Evolutionary conservation across 2,888 invertebrate species (phyloP).

Genomic region (Poecilobothrus nobilitatus): DNA sequence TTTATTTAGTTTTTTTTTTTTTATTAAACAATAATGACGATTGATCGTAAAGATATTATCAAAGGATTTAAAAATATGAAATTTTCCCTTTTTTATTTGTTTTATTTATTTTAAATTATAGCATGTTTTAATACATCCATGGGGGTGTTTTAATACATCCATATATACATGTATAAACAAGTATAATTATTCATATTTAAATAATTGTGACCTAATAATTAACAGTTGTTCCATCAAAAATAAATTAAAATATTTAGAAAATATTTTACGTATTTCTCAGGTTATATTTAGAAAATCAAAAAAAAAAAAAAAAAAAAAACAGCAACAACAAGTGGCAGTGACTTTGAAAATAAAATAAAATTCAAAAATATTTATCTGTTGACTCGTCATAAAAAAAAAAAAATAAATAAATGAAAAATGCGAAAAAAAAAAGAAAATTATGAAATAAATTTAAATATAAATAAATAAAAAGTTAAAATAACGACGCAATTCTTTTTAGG

Average conservation of each 20-base stretch:
- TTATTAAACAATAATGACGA: too few relatives aligned
- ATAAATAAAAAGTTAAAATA: not conserved
- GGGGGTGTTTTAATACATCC: too few relatives aligned
- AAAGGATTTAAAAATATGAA: too few relatives aligned
- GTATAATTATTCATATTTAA: too few relatives aligned
- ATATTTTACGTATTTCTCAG: not conserved
- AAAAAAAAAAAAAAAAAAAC: not conserved
- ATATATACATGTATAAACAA: too few relatives aligned
- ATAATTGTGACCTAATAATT: too few relatives aligned
- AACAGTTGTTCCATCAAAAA: too few relatives aligned
- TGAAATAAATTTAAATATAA: constrained; percentile 4
- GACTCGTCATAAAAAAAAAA: not conserved
- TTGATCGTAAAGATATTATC: too few relatives aligned
- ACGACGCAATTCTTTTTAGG: not conserved
- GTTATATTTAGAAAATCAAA: not conserved
- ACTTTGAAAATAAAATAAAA: not conserved
- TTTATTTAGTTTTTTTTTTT: too few relatives aligned
- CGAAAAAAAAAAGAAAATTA: not conserved
- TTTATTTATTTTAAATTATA: too few relatives aligned
- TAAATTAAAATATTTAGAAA: not conserved
- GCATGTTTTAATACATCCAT: too few relatives aligned
- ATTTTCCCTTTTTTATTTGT: too few relatives aligned
- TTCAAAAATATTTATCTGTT: not conserved
- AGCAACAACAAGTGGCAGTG: not conserved
- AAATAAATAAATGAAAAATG: not conserved